Evolutionary conservation across 2,888 invertebrate genomes (phyloP), one percentile per base, ranked within the genome.

Genomic region (Tipula unca): DNA sequence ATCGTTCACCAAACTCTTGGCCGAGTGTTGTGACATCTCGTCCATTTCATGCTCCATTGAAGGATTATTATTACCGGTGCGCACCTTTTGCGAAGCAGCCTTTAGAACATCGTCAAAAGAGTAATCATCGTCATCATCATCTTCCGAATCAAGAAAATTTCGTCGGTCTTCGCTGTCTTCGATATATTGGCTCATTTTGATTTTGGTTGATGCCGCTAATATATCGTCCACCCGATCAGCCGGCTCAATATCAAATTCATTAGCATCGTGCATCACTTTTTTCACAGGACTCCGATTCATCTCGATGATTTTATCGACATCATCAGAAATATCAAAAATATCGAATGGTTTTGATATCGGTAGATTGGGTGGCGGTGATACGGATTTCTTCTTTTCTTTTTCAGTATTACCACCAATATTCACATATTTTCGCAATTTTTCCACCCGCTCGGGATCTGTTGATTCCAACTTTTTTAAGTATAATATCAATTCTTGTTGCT

Each of bases 51-150:
- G 69, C 10, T 87, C 86, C 29, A 88, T 88, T 85, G 89, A 89
- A 14, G 88, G 25, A 91, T 86, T 91, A 90, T 10, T 92, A 87
- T 14, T 92, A 91, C 83, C 83, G 6, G 29, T 83, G 6, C 83
- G 29, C 0, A 96, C 94, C 89, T 95, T 96, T 88, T 94, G 93
- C 0, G 94, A 94, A 0, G 94, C 96, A 0, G 95, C 95, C 89
- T 95, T 94, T 88, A 95, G 95, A 82, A 96, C 95, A 89, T 96
- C 96, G 87, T 96, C 96, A 87, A 95, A 95, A n/a, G 94, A 93
- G 88, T 96, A 96, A 88, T 96, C 96, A 88, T 96, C 96, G 86
- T 94, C 94, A 86, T 95, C 95, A 87, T 93, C 92, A 85, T 93
- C 94, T 0, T 95, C 93, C n/a, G 93, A 92, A 86, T 93, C 93